A percentile compares a stretch with the other conserved stretches of the same genome.
Conservation (phyloP, 1,140 invertebrate species). For the Diuraphis noxia region DNA sequence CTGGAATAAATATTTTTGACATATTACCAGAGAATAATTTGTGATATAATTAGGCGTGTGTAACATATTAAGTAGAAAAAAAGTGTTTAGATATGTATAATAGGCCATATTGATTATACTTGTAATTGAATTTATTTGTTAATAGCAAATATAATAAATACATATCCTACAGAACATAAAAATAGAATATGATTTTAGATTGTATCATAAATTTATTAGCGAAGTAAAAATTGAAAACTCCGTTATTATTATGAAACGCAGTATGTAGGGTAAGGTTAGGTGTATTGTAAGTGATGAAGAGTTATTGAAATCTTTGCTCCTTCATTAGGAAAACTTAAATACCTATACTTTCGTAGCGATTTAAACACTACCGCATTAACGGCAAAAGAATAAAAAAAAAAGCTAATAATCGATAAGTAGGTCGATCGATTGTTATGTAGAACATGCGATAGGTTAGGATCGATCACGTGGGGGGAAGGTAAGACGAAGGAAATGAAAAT, state of each 20-base stretch:
- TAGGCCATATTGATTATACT: neutral
- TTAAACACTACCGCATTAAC: neutral
- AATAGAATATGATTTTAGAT: neutral
- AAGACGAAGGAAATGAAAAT: neutral
- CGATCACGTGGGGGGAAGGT: neutral
- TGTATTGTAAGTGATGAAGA: neutral
- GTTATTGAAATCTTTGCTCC: neutral
- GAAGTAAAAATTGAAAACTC: too few species aligned
- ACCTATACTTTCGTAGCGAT: too few species aligned
- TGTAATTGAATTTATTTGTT: neutral
- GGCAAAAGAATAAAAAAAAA: neutral
- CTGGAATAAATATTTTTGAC: neutral
- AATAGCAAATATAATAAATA: neutral
- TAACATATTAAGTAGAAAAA: neutral
- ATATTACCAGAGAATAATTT: too few species aligned
- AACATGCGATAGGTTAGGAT: too few species aligned
- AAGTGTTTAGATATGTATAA: neutral
- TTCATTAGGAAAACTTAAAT: too few species aligned
- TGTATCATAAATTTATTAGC: neutral
- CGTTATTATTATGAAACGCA: too few species aligned
- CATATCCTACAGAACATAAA: neutral
- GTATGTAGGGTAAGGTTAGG: too few species aligned
- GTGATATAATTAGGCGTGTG: too few species aligned
- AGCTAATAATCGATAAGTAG: neutral
- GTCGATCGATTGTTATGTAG: neutral